Conservation (phyloP, 2,113 vertebrate genomes). For the Arothron firmamentum region DNA sequence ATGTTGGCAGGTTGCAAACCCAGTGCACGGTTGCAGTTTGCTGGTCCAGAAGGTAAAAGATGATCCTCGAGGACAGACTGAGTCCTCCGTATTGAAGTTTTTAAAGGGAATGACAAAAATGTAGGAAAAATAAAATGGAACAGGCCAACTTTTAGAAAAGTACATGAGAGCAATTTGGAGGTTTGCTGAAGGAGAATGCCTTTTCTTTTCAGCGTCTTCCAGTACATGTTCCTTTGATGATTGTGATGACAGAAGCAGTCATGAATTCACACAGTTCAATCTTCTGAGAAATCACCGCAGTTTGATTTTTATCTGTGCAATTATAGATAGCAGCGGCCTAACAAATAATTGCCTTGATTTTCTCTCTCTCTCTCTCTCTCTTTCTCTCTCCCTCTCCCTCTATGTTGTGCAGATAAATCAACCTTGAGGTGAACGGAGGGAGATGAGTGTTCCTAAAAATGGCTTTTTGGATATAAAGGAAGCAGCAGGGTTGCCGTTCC, state of each 20-base stretch:
- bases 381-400: slow-evolving; percentile 19
- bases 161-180: slow-evolving; percentile 19
- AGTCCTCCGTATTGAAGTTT: too few species aligned
- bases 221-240: slow-evolving; percentile 48
- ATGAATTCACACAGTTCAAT: slow-evolving; percentile 57
- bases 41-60: neutral
- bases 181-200: slow-evolving; percentile 8
- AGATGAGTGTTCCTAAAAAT: slow-evolving; percentile 67
- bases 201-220: neutral
- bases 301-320: slow-evolving; percentile 70
- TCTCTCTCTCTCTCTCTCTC: slow-evolving; percentile 24
- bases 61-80: neutral
- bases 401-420: slow-evolving; percentile 62
- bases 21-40: slow-evolving; percentile 23
- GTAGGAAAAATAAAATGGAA: too few species aligned
- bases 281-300: slow-evolving; percentile 64
- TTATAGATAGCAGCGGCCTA: slow-evolving; percentile 67
- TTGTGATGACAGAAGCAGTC: slow-evolving; percentile 62
- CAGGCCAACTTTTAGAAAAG: slow-evolving; percentile 6
- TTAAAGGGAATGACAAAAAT: too few species aligned
- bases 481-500: slow-evolving; percentile 68
- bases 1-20: slow-evolving; percentile 49
- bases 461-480: slow-evolving; percentile 66
- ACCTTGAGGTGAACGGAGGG: slow-evolving; percentile 63
- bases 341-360: slow-evolving; percentile 69